Base-by-base conservation (phyloP, 2,888 invertebrate species). In the Elmis aenea region DNA sequence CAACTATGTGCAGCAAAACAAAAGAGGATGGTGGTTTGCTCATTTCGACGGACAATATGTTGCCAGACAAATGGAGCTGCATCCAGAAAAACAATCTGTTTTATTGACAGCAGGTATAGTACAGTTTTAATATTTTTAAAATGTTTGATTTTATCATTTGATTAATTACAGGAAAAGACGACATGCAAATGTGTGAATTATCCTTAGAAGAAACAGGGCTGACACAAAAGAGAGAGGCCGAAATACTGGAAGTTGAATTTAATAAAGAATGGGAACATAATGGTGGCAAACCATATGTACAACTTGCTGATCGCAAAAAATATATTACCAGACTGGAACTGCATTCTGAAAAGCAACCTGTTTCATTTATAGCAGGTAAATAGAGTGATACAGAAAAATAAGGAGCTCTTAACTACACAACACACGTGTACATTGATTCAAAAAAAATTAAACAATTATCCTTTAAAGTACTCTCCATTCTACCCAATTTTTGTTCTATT, bases 11-110 rank as follows among this genome's bases (percentile, higher is more conserved):
- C 33, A 30, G 36, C 55, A 55, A 20, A 62, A 68, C 59, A 79
- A 79, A 54, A 76, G 85, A 48, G 93, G 95, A 40, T 87, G 91
- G 81, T 97, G 97, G 96, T 96, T 89, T 71, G 95, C 96, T 22
- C 97, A 97, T 72, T 97, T 97, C 71, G 94, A 96, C 73, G 97
- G 97, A 0, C 91, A 93, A 67, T 97, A 92, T 76, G 94, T 97
- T 26, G 94, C 93, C 4, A 70, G 97, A 1, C 97, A 97, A 75
- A 94, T 97, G 92, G 96, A 96, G 67, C 72, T 96, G 51, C 93
- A 94, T 66, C 91, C 93, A 0, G 91, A 92, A 59, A 92, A 92
- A 69, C 78, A 85, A 38, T 85, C 96, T 0, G 85, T 94, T 50
- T 73, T 97, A 32, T 73, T 97, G 48, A 78, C 90, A 29, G 88